Base-by-base conservation (phyloP, 2,113 vertebrate genomes). In the Myotis davidii region DNA sequence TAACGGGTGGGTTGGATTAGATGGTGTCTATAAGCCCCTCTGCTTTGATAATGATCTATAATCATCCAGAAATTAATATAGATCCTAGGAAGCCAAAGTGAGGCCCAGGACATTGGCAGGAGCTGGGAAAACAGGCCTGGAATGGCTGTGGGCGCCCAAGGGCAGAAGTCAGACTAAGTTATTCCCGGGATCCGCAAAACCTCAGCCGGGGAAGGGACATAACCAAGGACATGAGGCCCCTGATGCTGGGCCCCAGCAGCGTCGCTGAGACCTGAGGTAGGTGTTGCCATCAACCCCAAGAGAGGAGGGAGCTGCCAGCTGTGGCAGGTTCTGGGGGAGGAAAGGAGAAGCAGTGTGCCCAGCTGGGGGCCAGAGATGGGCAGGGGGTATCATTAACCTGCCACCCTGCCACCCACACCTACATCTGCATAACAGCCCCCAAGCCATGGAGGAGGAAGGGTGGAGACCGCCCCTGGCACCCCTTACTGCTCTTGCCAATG, bases 351-450 rank as follows among this genome's bases (percentile, higher is more conserved):
- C 37, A 83, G 72, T 70, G 56, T 95, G 85, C 94, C 93, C 97
- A 94, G 73, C 73, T 92, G 93, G 92, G 70, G 86, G 94, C 92
- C 90, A 92, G 88, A 97, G 97, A 98, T 96, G 96, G 96, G 88
- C 94, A 97, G 85, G 88, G 87, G 94, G 88, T 96, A 97, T 97
- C 95, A 97, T 98, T 97, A 98, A 29, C 61, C 92, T 96, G 97
- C 83, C 94, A 96, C 54, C 45, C 85, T 91, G 77, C 95, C 94
- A 86, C 97, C 96, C 92, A 97, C 88, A 23, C 92, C 52, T 78
- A 56, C 67, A 87, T 96, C 96, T 90, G 85, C 48, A 37, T 72
- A 93, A 88, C 65, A 95, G 90, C 88, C 37, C 73, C 87, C 90
- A 93, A 86, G 52, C 50, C 42, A 10, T 29, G 85, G 13, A 85